Base-by-base conservation (phyloP, 2,113 vertebrate species). In the Agelaius tricolor region DNA sequence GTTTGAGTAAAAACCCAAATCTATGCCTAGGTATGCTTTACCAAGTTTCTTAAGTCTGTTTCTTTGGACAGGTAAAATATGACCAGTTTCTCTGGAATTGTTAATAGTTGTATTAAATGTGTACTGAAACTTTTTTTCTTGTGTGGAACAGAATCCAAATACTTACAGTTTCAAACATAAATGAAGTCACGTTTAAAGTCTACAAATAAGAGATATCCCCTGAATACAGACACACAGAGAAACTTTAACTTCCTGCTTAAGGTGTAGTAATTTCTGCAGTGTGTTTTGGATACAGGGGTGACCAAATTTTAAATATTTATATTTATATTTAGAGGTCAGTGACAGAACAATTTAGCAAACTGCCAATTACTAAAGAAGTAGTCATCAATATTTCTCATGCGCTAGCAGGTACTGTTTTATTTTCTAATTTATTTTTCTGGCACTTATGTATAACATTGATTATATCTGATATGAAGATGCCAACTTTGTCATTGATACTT, bases 391-490 rank as follows among this genome's bases (percentile, higher is more conserved):
- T 83, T 93, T 78, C 52, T 67, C 68, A 33, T 78, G n/a, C 35
- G 31, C 31, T 72, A 63, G 35, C n/a, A 84, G 58, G n/a, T 65
- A 51, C 7, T 35, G 10, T 58, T 94, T 96, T 92, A 43, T 96
- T 91, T 92, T 95, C 63, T 85, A 46, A 85, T 87, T 90, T 87
- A 73, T 78, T 94, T 88, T 91, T 87, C 44, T 76, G 51, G n/a
- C 43, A 46, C 63, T 89, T 65, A 75, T 81, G 44, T 62, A 6
- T 65, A 89, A 59, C 58, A 90, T 89, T 78, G 86, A 92, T 95
- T 93, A 24, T 77, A 27, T 87, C 49, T 89, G 74, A 83, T 87
- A 74, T 0, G 8, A 91, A 90, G 65, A 65, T 80, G 67, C 67
- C 3, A 39, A 54, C 88, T 94, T 89, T 81, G 67, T 87, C 63